Conservation (phyloP, 2,797 vertebrate genomes). For the Siniperca scherzeri region DNA sequence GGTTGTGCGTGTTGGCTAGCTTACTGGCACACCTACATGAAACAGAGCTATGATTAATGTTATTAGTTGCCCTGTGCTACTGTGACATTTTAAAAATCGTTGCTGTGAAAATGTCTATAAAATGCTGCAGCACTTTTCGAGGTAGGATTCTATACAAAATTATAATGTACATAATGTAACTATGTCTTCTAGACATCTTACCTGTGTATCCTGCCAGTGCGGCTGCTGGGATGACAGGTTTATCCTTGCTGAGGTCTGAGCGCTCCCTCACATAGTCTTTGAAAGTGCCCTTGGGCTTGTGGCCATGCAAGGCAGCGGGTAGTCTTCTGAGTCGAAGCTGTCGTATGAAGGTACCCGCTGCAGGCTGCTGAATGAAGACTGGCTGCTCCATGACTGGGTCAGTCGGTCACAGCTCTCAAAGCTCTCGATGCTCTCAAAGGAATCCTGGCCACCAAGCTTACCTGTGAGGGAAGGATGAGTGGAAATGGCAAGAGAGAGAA, state of each 20-base stretch:
- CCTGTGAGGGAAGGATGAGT: conserved; percentile 77
- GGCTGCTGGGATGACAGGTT: conserved; percentile 98
- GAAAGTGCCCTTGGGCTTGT: conserved; percentile 99
- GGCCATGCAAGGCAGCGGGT: conserved; percentile 91
- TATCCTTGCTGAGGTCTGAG: conserved; percentile 99
- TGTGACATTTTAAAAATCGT: conserved; percentile 29
- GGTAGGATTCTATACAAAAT: neutral
- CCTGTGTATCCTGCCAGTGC: conserved; percentile 99
- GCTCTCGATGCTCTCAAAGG: conserved; percentile 98
- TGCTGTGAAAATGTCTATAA: conserved; percentile 7
- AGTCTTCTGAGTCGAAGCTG: conserved; percentile 99
- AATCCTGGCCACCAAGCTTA: conserved; percentile 98
- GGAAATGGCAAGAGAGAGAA: neutral
- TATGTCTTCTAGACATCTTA: conserved; percentile 71
- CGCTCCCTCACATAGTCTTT: conserved; percentile 99
- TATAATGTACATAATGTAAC: neutral
- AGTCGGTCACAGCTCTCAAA: conserved; percentile 97
- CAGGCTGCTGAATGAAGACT: conserved; percentile 98
- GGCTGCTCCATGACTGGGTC: conserved; percentile 99
- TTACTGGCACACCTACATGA: neutral
- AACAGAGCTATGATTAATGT: conserved; percentile 7
- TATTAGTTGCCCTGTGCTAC: neutral
- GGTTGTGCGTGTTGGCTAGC: neutral
- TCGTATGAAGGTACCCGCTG: conserved; percentile 98
- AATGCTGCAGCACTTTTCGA: neutral